Percentiles rank a stretch among this genome's conserved stretches.
Conservation (phyloP, 2,888 invertebrate species). For the Oscheius sp. region DNA sequence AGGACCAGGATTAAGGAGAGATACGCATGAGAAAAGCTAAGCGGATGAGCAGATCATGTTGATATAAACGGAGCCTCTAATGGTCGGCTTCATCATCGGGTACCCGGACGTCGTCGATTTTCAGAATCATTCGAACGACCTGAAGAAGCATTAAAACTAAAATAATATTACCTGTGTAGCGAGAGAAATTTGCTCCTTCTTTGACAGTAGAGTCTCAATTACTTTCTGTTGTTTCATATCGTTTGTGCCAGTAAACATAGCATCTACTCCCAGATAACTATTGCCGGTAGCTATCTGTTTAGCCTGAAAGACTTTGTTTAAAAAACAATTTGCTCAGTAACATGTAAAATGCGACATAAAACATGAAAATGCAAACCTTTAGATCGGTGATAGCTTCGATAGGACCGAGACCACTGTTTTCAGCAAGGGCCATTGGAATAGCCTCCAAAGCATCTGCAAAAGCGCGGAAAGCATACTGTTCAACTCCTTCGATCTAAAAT, state of each 20-base stretch:
- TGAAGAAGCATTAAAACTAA: conserved; percentile 27
- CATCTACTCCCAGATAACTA: conserved; percentile 90
- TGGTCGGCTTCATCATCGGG: conserved; percentile 71
- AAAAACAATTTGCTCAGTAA: background rate
- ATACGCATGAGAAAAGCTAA: conserved; percentile 31
- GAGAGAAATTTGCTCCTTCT: conserved; percentile 93
- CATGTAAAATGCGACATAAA: background rate
- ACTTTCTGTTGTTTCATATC: conserved; percentile 92
- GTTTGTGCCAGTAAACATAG: conserved; percentile 82
- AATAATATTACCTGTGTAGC: conserved; percentile 81
- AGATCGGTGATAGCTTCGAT: conserved; percentile 81
- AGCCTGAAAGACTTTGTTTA: conserved; percentile 75
- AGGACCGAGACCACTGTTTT: conserved; percentile 91
- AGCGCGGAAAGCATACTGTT: conserved; percentile 94
- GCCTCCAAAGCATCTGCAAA: conserved; percentile 95
- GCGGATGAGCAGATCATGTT: conserved; percentile 29
- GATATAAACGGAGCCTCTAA: conserved; percentile 15
- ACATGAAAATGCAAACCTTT: conserved; percentile 46
- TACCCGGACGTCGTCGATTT: conserved; percentile 93
- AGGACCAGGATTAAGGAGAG: conserved; percentile 13
- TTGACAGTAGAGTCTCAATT: conserved; percentile 93
- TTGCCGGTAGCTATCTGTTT: conserved; percentile 86
- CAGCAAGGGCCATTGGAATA: conserved; percentile 92
- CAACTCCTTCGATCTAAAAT: conserved; percentile 80
- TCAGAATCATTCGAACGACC: conserved; percentile 97